Conservation (phyloP, 2,113 vertebrate species). For the Stegastes partitus region DNA sequence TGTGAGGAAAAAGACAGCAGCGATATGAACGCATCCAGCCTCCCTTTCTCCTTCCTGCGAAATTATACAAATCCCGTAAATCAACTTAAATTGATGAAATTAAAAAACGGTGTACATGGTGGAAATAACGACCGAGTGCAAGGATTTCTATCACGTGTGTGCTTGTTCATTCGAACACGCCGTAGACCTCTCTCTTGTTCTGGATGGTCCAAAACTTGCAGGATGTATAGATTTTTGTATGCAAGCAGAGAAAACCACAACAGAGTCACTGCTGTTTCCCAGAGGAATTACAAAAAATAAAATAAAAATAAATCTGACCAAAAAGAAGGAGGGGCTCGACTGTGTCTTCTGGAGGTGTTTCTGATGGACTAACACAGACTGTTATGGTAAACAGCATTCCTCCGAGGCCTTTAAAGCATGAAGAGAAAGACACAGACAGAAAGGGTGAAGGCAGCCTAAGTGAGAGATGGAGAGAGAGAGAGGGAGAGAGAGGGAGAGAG, state of each 20-base stretch:
- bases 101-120: neutral
- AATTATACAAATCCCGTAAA: slow-evolving; percentile 1
- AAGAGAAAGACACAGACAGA: slow-evolving; percentile 40
- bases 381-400: slow-evolving; percentile 64
- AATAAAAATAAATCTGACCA: slow-evolving; percentile 29
- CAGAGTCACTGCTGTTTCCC: slow-evolving; percentile 27
- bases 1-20: slow-evolving; percentile 24
- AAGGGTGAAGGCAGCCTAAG: slow-evolving; percentile 3
- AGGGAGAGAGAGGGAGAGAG: slow-evolving; percentile 19
- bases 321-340: slow-evolving; percentile 31
- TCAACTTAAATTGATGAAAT: neutral
- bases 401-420: slow-evolving; percentile 55
- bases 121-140: neutral
- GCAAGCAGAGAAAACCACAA: slow-evolving; percentile 3
- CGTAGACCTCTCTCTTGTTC: neutral
- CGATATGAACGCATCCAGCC: neutral
- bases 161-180: neutral
- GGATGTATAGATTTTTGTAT: slow-evolving; percentile 12
- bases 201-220: neutral
- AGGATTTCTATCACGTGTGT: neutral
- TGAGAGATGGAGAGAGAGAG: slow-evolving; percentile 12
- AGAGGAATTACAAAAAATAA: slow-evolving; percentile 23
- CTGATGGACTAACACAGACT: slow-evolving; percentile 52
- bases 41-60: neutral
- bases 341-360: slow-evolving; percentile 54